These are phyloP conservation scores for Tetropium fuscum DNA, from an alignment of 2,888 invertebrate species.

Conservation along the genomic window DNA sequence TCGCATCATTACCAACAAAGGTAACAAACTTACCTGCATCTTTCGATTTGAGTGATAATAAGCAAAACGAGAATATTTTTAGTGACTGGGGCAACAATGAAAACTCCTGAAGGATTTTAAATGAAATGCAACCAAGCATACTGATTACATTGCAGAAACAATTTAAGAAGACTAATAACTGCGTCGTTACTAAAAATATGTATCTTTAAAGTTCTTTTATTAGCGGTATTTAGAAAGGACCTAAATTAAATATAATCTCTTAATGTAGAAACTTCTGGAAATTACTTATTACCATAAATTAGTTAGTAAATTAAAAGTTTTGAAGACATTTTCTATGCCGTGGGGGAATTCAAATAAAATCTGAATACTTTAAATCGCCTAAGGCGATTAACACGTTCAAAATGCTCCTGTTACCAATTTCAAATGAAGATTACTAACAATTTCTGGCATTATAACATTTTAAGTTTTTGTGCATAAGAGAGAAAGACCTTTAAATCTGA, in stretches of 20 bases:
- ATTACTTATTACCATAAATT: conserved; percentile 45
- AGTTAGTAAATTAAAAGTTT: conserved; percentile 47
- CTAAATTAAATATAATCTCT: background rate
- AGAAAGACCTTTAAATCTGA: conserved; percentile 4
- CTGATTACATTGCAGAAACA: too few relatives aligned
- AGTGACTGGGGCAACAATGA: too few relatives aligned
- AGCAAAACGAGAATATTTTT: too few relatives aligned
- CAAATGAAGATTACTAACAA: conserved; percentile 39
- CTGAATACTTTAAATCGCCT: conserved; percentile 38
- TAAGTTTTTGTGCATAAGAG: conserved; percentile 36
- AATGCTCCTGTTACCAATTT: conserved; percentile 7
- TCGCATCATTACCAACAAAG: too few relatives aligned
- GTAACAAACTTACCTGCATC: too few relatives aligned
- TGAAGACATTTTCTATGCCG: conserved; percentile 28
- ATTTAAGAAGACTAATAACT: too few relatives aligned
- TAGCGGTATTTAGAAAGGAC: background rate
- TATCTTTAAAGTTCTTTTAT: background rate
- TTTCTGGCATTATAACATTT: conserved; percentile 26
- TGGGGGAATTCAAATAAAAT: conserved; percentile 34
- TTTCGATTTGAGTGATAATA: too few relatives aligned
- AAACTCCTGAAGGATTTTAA: too few relatives aligned
- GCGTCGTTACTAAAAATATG: too few relatives aligned
- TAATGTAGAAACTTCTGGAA: conserved; percentile 27
- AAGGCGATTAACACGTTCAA: conserved; percentile 36
- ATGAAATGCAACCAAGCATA: too few relatives aligned